These are phyloP conservation scores for Oryzias curvinotus DNA, from an alignment of 2,113 vertebrate species.

Conservation along the genomic window DNA sequence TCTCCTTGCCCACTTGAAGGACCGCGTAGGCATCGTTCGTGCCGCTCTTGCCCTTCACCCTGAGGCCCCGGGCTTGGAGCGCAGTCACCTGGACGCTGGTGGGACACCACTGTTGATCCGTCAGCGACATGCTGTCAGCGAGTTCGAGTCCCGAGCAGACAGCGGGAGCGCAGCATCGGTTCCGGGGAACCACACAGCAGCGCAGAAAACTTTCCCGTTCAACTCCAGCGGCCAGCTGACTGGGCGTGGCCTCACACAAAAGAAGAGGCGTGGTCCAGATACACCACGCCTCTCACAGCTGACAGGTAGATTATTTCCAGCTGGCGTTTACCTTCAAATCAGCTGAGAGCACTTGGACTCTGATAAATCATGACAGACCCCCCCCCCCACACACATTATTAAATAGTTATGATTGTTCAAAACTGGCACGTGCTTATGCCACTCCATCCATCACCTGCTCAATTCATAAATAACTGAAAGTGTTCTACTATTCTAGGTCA, in stretches of 20 bases:
- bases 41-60: conserved; percentile 84
- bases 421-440: no score
- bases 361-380: no score
- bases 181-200: neutral
- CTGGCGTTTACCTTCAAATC: no score
- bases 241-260: conserved; percentile 47
- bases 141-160: neutral
- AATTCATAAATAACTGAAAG: no score
- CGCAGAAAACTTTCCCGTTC: conserved; percentile 27
- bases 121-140: conserved; percentile 72
- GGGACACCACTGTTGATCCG: conserved; percentile 82
- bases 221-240: conserved; percentile 59
- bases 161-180: neutral
- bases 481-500: no score
- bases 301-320: conserved; percentile 15
- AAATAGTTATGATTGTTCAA: no score
- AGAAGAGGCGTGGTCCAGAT: conserved; percentile 17
- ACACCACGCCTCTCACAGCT: conserved; percentile 36
- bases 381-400: no score
- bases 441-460: no score
- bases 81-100: conserved; percentile 93
- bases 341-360: no score
- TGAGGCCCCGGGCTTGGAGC: conserved; percentile 83
- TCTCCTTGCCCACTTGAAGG: conserved; percentile 91
- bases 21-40: conserved; percentile 92